phyloP scores from a whole-genome alignment of 2,113 vertebrate species.

The Ochotona curzoniae region DNA sequence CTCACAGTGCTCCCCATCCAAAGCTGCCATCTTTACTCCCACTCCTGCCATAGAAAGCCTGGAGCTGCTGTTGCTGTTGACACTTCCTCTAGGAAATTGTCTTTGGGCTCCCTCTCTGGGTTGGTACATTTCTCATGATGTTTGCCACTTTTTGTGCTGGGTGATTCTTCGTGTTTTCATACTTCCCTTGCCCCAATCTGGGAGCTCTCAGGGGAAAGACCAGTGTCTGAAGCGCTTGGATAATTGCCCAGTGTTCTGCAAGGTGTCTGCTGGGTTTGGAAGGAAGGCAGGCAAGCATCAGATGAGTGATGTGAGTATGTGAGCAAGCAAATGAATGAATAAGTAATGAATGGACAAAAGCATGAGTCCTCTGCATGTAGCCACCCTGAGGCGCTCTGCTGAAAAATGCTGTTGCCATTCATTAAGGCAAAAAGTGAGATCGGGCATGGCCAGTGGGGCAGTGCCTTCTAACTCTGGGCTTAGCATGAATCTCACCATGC shows the following conservation, averaged over 20 bases:
- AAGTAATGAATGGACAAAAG: background rate
- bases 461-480: background rate
- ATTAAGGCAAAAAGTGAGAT: background rate
- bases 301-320: background rate
- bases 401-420: background rate
- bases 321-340: background rate
- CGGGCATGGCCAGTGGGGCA: background rate
- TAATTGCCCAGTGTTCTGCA: background rate
- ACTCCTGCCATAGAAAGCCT: background rate
- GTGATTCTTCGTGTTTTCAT: background rate
- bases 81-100: background rate
- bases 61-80: background rate
- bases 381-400: background rate
- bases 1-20: too few relatives aligned
- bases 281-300: background rate
- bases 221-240: background rate
- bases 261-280: background rate
- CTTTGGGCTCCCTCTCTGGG: background rate
- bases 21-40: too few relatives aligned
- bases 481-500: background rate
- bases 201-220: background rate
- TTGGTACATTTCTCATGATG: background rate
- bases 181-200: background rate
- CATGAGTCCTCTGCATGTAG: fast-evolving
- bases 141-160: background rate